Base-by-base conservation (phyloP, 37 sponge, comb jelly and placozoan species). In the Petrosia ficiformis region DNA sequence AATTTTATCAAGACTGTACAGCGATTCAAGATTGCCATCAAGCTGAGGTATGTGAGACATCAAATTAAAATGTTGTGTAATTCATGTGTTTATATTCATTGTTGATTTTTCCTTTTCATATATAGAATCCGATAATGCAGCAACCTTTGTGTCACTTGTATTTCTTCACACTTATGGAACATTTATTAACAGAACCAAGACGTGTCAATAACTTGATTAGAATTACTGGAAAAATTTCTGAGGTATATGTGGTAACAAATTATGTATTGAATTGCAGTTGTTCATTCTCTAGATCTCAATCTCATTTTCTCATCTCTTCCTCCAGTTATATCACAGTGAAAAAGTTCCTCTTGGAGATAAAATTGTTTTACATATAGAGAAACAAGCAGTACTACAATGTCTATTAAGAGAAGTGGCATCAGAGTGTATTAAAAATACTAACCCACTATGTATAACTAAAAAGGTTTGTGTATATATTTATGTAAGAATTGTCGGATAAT, bases 111-210 rank as follows among this genome's bases (percentile, higher is more conserved):
- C n/a, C n/a, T 64, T 44, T 32, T 33, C 56, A 43, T 32, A 28
- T 56, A 14, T 65, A 84, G 85, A 84, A 71, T 40, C 57, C 22
- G 1, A 36, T 48, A 3, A 88, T 93, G 94, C 85, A 82, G 77
- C 94, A 93, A 67, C 86, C 86, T 30, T 56, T 93, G 32, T 78
- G 79, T 40, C 89, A 93, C 64, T 82, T 93, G 58, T 93, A 93
- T 80, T 93, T 88, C 65, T 68, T 85, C n/a, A 81, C 81, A 22
- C 71, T 85, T 4, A 39, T 93, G 77, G 89, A 93, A 60, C 86
- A 85, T 42, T 71, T 93, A 64, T 34, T 68, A 52, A 72, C 67
- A 24, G 65, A 83, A 32, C 63, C 41, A 2, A 40, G 56, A 26
- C 25, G 28, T 2, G 60, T 85, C 39, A 19, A 65, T 3, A 42